A percentile compares a stretch with the other conserved stretches of the same genome.
phyloP scores from a whole-genome alignment of 1,140 invertebrate species.

The Aethina tumida region DNA sequence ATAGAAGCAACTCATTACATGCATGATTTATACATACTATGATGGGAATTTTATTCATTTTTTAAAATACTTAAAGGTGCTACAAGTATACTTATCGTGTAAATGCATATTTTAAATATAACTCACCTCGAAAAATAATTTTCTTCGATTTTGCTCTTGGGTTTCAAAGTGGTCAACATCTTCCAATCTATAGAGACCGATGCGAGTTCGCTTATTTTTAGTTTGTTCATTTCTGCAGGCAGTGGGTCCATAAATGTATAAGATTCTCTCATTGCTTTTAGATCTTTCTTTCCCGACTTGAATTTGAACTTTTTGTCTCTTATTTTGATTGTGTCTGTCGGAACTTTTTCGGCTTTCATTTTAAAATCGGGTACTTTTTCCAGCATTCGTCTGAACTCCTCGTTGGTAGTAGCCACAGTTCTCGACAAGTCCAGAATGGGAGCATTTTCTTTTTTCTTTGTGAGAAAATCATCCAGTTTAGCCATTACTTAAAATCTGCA shows the following conservation, averaged over 20 bases:
- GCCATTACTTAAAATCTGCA: slow-evolving; percentile 36
- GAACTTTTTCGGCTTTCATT: slow-evolving; percentile 74
- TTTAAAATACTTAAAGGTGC: too few species aligned
- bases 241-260: slow-evolving; percentile 70
- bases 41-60: too few species aligned
- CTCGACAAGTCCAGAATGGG: slow-evolving; percentile 77
- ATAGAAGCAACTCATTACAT: too few species aligned
- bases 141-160: slow-evolving; percentile 72
- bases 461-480: slow-evolving; percentile 71
- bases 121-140: slow-evolving; percentile 73
- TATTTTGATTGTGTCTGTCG: slow-evolving; percentile 55
- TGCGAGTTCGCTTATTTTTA: slow-evolving; percentile 70
- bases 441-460: slow-evolving; percentile 73
- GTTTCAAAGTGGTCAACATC: slow-evolving; percentile 79
- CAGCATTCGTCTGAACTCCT: slow-evolving; percentile 71
- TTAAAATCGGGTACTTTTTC: slow-evolving; percentile 85
- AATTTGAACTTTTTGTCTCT: slow-evolving; percentile 53
- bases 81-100: too few species aligned
- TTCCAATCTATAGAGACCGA: slow-evolving; percentile 85
- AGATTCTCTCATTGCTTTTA: slow-evolving; percentile 45
- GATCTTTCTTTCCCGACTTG: slow-evolving; percentile 54
- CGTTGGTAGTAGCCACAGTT: slow-evolving; percentile 58
- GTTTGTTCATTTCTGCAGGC: slow-evolving; percentile 67
- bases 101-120: too few species aligned
- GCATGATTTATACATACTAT: too few species aligned